Percentiles rank a stretch among this genome's conserved stretches.
These are phyloP conservation scores for Drosophila lowei DNA, from an alignment of 1,140 invertebrate species.

Conservation along the genomic window DNA sequence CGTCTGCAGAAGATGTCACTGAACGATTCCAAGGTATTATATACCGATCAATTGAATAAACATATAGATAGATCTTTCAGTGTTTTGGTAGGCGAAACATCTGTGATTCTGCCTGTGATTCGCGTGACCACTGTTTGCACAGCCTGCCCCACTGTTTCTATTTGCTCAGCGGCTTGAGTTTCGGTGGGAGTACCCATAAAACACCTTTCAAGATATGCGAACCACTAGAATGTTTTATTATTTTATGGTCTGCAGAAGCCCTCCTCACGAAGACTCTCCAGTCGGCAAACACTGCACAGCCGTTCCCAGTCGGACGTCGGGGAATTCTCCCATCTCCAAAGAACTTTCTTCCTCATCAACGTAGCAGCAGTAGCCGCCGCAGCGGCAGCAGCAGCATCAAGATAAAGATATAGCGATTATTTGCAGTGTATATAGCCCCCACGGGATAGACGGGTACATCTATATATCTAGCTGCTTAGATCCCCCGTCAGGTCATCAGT, in stretches of 20 bases:
- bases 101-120: no score
- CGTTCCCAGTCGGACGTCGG: constrained; percentile 3
- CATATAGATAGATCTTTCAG: no score
- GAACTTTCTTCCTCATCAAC: constrained; percentile 14
- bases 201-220: no score
- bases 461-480: constrained; percentile 31
- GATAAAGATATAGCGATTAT: constrained; percentile 24
- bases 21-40: not conserved
- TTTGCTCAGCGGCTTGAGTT: no score
- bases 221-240: no score
- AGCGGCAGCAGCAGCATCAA: not conserved
- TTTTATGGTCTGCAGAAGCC: no score
- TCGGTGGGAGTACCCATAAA: no score
- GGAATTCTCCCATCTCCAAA: constrained; percentile 11
- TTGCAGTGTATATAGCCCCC: constrained; percentile 18
- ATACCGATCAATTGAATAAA: no score
- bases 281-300: constrained; percentile 17
- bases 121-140: no score
- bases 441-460: not conserved
- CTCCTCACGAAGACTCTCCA: constrained; percentile 5
- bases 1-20: constrained; percentile 12
- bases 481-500: constrained; percentile 25
- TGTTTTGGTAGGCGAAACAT: no score
- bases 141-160: no score
- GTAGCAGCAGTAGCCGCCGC: not conserved